A percentile compares a stretch with the other conserved stretches of the same genome.
phyloP scores from a whole-genome alignment of 2,888 invertebrate genomes.

The Caenorhabditis sp. region DNA sequence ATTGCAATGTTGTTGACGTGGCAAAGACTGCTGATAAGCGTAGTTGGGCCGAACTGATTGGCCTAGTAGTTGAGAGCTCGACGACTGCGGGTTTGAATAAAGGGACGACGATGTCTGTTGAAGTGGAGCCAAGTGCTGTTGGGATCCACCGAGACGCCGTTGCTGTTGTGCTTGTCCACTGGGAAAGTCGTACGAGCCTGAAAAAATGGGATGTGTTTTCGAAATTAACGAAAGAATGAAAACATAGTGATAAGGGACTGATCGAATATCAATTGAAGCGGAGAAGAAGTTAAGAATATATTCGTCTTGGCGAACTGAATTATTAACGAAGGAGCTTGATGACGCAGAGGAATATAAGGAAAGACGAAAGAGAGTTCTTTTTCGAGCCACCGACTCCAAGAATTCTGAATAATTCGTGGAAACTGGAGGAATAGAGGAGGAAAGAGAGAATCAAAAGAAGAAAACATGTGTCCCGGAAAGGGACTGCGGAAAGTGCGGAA shows the following conservation, averaged over 20 bases:
- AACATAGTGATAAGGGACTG: slow-evolving; percentile 20
- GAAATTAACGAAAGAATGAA: not conserved
- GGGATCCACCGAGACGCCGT: slow-evolving; percentile 54
- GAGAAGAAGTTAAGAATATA: slow-evolving; percentile 6
- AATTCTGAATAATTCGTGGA: slow-evolving; percentile 24
- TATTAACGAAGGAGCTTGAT: slow-evolving; percentile 36
- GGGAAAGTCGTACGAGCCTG: slow-evolving; percentile 52
- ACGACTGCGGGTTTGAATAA: slow-evolving; percentile 33
- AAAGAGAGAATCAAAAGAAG: slow-evolving; percentile 14
- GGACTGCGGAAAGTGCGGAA: slow-evolving; percentile 41
- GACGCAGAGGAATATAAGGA: slow-evolving; percentile 38
- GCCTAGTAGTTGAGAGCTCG: slow-evolving; percentile 31
- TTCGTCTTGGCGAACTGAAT: slow-evolving; percentile 25
- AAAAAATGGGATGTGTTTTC: slow-evolving; percentile 10
- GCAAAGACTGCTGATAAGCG: slow-evolving; percentile 35
- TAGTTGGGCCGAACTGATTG: slow-evolving; percentile 46
- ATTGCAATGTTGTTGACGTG: slow-evolving; percentile 51
- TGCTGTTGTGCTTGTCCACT: slow-evolving; percentile 59
- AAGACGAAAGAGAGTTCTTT: slow-evolving; percentile 21
- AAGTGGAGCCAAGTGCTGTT: slow-evolving; percentile 51
- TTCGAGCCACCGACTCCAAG: slow-evolving; percentile 19
- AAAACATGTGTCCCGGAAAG: slow-evolving; percentile 6
- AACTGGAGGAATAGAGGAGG: not conserved
- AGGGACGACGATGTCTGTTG: slow-evolving; percentile 40
- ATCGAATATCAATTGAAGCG: slow-evolving; percentile 16